Base-by-base conservation (phyloP, 1,140 invertebrate species). In the Diplogasteroides magnus region DNA sequence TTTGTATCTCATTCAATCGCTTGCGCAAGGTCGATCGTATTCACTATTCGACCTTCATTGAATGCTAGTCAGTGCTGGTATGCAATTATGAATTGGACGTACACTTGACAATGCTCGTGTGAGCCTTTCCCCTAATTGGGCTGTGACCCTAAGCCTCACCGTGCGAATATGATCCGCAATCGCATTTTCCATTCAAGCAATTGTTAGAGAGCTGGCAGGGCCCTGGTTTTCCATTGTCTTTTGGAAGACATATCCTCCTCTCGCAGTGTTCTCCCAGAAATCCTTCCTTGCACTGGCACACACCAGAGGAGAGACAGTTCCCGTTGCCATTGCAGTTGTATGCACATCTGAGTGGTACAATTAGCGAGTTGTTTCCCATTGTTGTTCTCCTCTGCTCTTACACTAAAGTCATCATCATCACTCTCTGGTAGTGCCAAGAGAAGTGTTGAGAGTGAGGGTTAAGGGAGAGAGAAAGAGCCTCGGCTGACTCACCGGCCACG, bases 211-310 rank as follows among this genome's bases (percentile, higher is more conserved):
- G 73, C 23, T 66, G 37, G 71, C 75, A 81, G 19, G 78, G 73
- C 59, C 68, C 73, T n/a, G 19, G 15, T 25, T 32, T 37, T 26
- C 31, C 69, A 56, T 72, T 61, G 64, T 65, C 31, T 23, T 29
- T 19, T 2, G 32, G 66, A 31, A 26, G 57, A 57, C 75, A 76
- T 1, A n/a, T n/a, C n/a, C n/a, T n/a, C n/a, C n/a, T n/a, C 67
- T 78, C 71, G 60, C 77, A 78, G 25, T 65, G 64, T 23, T 74
- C 65, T 19, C 77, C 77, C 64, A 57, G 56, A 74, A 67, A 62
- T 1, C 59, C 32, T n/a, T 31, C 55, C 37, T 67, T 61, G 56
- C 37, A 75, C n/a, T n/a, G 19, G 37, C 37, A 48, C 37, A 11
- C 37, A 19, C 37, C 37, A 6, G 37, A 48, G 19, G 37, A 19